phyloP scores from a whole-genome alignment of 2,797 vertebrate species.

The Pterois miles region DNA sequence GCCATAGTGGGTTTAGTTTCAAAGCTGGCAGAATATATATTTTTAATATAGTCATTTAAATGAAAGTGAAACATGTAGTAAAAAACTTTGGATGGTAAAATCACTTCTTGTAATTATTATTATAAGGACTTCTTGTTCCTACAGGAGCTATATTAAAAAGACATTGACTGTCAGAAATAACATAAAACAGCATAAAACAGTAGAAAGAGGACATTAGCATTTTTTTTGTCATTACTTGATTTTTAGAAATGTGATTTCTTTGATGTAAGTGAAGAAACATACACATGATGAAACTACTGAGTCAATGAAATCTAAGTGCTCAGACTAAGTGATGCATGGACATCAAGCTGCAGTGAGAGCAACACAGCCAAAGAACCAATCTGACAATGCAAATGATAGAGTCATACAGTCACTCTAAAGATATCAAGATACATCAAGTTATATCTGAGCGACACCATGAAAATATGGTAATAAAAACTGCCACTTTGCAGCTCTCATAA shows the following conservation, averaged over 20 bases:
- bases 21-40: not conserved
- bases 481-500: not conserved
- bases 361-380: not conserved
- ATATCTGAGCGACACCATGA: not conserved
- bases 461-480: not conserved
- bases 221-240: not conserved
- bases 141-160: too few species aligned
- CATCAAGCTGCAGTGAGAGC: not conserved
- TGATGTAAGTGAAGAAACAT: not conserved
- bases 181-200: too few species aligned
- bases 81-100: not conserved
- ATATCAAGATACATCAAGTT: not conserved
- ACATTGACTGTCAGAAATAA: too few species aligned
- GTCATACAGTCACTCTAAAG: not conserved
- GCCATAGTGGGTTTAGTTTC: not conserved
- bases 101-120: too few species aligned
- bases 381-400: not conserved
- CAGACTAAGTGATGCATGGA: not conserved
- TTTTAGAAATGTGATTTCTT: not conserved
- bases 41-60: not conserved
- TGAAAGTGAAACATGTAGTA: not conserved
- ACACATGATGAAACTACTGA: not conserved
- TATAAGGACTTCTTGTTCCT: not conserved
- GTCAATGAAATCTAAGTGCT: not conserved
- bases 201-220: not conserved